Conservation (phyloP, 2,113 vertebrate species). For the Aegithalos caudatus region DNA sequence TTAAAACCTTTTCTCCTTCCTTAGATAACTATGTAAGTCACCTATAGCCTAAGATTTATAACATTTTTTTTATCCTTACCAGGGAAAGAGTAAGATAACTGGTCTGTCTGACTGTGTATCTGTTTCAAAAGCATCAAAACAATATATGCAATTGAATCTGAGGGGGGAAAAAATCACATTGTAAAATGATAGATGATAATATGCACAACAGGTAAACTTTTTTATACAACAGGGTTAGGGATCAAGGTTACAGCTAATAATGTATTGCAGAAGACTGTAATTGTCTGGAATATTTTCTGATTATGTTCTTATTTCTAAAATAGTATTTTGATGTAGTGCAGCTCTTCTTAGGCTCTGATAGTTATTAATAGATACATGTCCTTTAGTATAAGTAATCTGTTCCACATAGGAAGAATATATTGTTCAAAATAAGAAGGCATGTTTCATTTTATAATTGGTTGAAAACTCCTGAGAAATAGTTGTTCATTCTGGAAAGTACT, state of each 20-base stretch:
- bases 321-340: conserved; percentile 22
- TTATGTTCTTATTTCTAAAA: conserved; percentile 2
- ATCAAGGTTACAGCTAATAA: conserved; percentile 4
- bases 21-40: conserved; percentile 44
- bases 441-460: conserved; percentile 59
- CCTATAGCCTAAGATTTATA: conserved; percentile 33
- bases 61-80: conserved; percentile 37
- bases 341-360: background rate
- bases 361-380: conserved; percentile 23
- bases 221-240: conserved; percentile 6
- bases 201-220: background rate
- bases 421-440: conserved; percentile 58
- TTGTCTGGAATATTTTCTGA: conserved; percentile 41
- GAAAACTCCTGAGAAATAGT: conserved; percentile 53
- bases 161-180: background rate
- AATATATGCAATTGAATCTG: conserved; percentile 7
- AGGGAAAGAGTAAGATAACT: conserved; percentile 42
- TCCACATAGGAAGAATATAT: conserved; percentile 2
- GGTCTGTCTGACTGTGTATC: conserved; percentile 7
- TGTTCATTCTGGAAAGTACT: conserved; percentile 24
- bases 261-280: background rate
- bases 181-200: conserved; percentile 3
- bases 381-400: conserved; percentile 38
- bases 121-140: conserved; percentile 41
- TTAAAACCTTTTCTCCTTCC: conserved; percentile 29